Conservation (phyloP, 1,140 invertebrate species). For the Drosophila parvula region DNA sequence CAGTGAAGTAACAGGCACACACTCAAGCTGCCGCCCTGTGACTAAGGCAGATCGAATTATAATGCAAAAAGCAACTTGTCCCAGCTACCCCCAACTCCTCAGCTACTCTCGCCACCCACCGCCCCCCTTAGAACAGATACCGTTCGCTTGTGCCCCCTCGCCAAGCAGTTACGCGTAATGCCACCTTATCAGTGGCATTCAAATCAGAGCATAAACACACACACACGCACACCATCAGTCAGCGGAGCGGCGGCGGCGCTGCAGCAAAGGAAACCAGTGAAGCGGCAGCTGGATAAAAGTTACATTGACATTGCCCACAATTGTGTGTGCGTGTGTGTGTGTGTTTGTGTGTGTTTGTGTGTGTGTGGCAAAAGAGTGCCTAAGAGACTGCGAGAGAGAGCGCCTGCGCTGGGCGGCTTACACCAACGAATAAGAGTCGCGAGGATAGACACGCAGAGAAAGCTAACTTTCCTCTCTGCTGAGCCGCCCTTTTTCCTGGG, state of each 20-base stretch:
- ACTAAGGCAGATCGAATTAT: slow-evolving; percentile 76
- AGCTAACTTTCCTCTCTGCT: slow-evolving; percentile 33
- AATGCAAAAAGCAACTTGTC: slow-evolving; percentile 47
- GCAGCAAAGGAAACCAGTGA: slow-evolving; percentile 75
- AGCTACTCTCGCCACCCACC: neutral
- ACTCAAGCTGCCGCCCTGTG: slow-evolving; percentile 34
- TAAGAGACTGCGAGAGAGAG: slow-evolving; percentile 40
- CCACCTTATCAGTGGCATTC: slow-evolving; percentile 81
- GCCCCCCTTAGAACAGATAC: neutral
- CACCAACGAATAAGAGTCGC: slow-evolving; percentile 54
- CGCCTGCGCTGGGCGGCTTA: slow-evolving; percentile 53
- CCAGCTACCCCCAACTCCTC: neutral
- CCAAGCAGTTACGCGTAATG: slow-evolving; percentile 43
- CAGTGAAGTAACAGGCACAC: slow-evolving; percentile 6
- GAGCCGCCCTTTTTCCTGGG: slow-evolving; percentile 55
- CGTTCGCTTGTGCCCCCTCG: neutral
- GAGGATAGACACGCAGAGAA: slow-evolving; percentile 48
- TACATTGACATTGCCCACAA: slow-evolving; percentile 76
- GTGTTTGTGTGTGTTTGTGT: neutral
- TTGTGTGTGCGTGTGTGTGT: slow-evolving; percentile 6
- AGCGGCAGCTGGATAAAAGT: slow-evolving; percentile 81
- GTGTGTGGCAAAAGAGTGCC: slow-evolving; percentile 14
- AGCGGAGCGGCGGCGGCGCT: slow-evolving; percentile 25
- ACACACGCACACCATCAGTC: slow-evolving; percentile 23
- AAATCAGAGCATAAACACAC: slow-evolving; percentile 74